A percentile compares a stretch with the other conserved stretches of the same genome.
These are phyloP conservation scores for Percopsis transmontana DNA, from an alignment of 2,113 vertebrate genomes.

Conservation along the genomic window DNA sequence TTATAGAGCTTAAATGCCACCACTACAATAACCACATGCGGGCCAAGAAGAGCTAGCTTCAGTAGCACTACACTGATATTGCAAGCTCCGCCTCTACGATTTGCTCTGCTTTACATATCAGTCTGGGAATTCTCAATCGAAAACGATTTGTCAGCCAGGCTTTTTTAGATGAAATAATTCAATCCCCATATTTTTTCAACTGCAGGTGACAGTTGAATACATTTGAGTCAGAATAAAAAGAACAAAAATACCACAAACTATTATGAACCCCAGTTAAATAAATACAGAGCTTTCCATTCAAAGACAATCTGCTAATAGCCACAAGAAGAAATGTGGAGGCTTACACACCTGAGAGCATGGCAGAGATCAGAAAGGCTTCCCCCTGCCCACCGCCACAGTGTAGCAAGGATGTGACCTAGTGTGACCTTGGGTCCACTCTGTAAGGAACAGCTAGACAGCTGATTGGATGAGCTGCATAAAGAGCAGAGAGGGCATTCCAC, in stretches of 20 bases:
- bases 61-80: slow-evolving; percentile 34
- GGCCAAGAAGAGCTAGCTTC: slow-evolving; percentile 31
- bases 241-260: background rate
- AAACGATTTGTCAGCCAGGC: too few species aligned
- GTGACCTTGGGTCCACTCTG: too few species aligned
- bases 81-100: too few species aligned
- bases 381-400: too few species aligned
- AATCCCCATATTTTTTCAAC: too few species aligned
- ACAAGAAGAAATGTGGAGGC: background rate
- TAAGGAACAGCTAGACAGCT: background rate
- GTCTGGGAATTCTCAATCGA: too few species aligned
- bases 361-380: background rate
- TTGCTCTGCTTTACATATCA: too few species aligned
- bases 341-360: background rate
- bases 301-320: slow-evolving; percentile 10
- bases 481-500: background rate
- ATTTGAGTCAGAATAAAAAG: background rate
- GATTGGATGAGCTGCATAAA: background rate
- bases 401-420: background rate
- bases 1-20: slow-evolving; percentile 64
- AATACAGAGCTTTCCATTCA: slow-evolving; percentile 1
- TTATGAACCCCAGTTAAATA: background rate
- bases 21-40: slow-evolving; percentile 66
- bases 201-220: too few species aligned
- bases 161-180: too few species aligned